phyloP scores from a whole-genome alignment of 2,888 invertebrate genomes.

The Odontocerum albicorne region DNA sequence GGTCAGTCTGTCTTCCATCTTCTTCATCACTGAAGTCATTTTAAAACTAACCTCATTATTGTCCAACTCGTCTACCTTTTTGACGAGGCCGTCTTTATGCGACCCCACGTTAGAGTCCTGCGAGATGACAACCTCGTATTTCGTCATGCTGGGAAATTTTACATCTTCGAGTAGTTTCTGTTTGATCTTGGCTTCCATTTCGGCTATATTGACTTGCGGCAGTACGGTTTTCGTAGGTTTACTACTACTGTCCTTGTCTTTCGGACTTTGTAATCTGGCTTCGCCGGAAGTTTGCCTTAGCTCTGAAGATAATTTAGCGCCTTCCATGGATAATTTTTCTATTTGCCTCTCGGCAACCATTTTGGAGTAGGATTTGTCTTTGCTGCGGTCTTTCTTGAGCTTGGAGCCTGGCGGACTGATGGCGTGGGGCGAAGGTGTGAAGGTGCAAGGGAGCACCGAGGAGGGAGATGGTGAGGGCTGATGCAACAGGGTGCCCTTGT shows the following conservation, averaged over 20 bases:
- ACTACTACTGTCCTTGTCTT: slow-evolving; percentile 30
- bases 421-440: slow-evolving; percentile 42
- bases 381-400: slow-evolving; percentile 43
- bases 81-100: slow-evolving; percentile 27
- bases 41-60: slow-evolving; percentile 15
- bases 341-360: slow-evolving; percentile 53
- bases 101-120: slow-evolving; percentile 26
- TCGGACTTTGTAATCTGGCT: slow-evolving; percentile 13
- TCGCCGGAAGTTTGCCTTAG: slow-evolving; percentile 30
- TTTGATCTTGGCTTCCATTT: slow-evolving; percentile 59
- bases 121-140: slow-evolving; percentile 18
- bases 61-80: slow-evolving; percentile 17
- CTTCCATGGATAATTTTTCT: slow-evolving; percentile 32
- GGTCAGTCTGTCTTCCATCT: slow-evolving; percentile 21
- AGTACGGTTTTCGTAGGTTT: slow-evolving; percentile 42
- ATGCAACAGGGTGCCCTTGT: slow-evolving; percentile 61
- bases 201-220: slow-evolving; percentile 51
- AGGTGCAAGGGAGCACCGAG: slow-evolving; percentile 41
- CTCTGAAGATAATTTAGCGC: slow-evolving; percentile 39
- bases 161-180: slow-evolving; percentile 57
- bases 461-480: slow-evolving; percentile 41
- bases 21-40: slow-evolving; percentile 28
- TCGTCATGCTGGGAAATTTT: slow-evolving; percentile 29
- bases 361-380: slow-evolving; percentile 61
- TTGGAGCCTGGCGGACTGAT: slow-evolving; percentile 46